Evolutionary conservation across 2,888 invertebrate species (phyloP).

Genomic region (Eupithecia subumbrata): DNA sequence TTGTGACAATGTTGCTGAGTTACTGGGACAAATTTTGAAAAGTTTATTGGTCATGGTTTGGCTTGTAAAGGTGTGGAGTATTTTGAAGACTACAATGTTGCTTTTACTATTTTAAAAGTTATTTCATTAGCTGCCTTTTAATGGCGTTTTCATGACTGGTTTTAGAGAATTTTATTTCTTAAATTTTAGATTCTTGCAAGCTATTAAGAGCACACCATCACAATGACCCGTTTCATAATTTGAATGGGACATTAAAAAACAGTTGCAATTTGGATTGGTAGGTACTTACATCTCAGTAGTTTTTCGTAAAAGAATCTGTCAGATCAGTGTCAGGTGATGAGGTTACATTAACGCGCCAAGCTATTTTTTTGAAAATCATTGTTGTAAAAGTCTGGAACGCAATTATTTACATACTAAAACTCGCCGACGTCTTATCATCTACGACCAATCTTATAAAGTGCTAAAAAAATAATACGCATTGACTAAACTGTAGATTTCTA

Average conservation of each 20-base stretch:
- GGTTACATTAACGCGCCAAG: background rate
- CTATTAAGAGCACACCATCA: background rate
- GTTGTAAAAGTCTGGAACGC: background rate
- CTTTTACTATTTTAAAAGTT: conserved; percentile 6
- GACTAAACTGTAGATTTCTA: background rate
- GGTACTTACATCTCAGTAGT: background rate
- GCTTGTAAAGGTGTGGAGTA: conserved; percentile 55
- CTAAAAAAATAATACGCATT: background rate
- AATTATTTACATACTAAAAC: too few relatives aligned
- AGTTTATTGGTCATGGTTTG: conserved; percentile 50
- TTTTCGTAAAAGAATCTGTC: background rate
- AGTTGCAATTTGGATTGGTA: background rate
- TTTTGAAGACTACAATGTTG: conserved; percentile 14
- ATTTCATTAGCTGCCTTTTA: background rate
- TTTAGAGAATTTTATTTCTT: background rate
- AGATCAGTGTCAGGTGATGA: background rate
- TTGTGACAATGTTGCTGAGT: conserved; percentile 73
- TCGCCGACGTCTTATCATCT: too few relatives aligned
- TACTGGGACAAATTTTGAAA: conserved; percentile 71
- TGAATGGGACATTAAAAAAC: background rate
- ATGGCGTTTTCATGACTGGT: conserved; percentile 3
- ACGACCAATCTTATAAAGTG: too few relatives aligned
- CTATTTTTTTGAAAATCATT: background rate
- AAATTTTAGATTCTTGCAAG: background rate
- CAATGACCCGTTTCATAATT: background rate